These are phyloP conservation scores for Rugalucina vietnamica DNA, from an alignment of 2,888 invertebrate genomes.

Conservation along the genomic window DNA sequence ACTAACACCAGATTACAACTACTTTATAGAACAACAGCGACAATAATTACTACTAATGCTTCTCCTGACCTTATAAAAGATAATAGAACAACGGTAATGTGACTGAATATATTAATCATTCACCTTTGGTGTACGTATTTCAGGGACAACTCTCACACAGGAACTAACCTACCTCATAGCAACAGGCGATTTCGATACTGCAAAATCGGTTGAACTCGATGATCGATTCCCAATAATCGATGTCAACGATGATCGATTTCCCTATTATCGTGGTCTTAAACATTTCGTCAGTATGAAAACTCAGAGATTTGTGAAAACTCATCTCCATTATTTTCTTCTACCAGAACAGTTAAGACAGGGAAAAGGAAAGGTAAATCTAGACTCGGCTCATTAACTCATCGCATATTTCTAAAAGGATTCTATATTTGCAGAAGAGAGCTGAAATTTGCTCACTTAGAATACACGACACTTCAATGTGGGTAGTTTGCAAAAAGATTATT, in stretches of 20 bases:
- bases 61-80: neutral
- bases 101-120: neutral
- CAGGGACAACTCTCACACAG: conserved; percentile 30
- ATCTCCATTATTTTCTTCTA: conserved; percentile 8
- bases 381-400: too few species aligned
- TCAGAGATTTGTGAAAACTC: conserved; percentile 1
- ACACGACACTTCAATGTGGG: too few species aligned
- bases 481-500: too few species aligned
- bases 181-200: conserved; percentile 26
- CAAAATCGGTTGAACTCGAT: conserved; percentile 25
- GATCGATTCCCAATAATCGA: conserved; percentile 39
- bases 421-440: too few species aligned
- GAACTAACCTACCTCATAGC: conserved; percentile 22
- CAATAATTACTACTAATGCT: neutral
- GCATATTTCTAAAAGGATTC: too few species aligned
- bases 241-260: conserved; percentile 13
- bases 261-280: conserved; percentile 17
- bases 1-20: neutral
- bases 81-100: neutral
- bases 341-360: neutral
- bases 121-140: neutral
- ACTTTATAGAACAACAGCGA: neutral
- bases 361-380: neutral
- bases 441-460: too few species aligned
- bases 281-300: neutral